Base-by-base conservation (phyloP, 2,888 invertebrate species). In the Cataglyphis livida region DNA sequence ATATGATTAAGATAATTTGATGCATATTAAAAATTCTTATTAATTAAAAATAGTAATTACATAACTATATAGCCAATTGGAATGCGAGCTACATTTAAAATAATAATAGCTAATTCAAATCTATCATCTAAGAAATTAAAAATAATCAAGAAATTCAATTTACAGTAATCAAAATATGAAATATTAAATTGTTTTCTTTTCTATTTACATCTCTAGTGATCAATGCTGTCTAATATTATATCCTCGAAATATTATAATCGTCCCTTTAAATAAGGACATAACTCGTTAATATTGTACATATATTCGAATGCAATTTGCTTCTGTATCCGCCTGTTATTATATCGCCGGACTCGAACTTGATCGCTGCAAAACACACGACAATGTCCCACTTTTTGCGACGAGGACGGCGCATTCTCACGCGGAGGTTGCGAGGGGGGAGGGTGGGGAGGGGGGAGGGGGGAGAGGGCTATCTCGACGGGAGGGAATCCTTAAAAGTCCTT, bases 401-500 rank as follows among this genome's bases (percentile, higher is more conserved):
- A 59, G 71, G 71, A 79, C 35, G 59, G 7, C 79, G 61, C 66
- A 83, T 87, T 81, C 84, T 82, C 82, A 81, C 78, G 74, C 82
- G 70, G 51, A 15, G 51, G 4, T 76, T 38, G 35, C 82, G 66
- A 85, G 81, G 74, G 64, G 76, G 76, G 6, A 79, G 85, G 82
- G 71, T 73, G 83, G 84, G 81, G 74, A 81, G 88, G 21, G 21
- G 21, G 21, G 21, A 21, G 74, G 82, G 64, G 81, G 76, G 76
- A 81, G 84, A 82, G 74, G 82, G 88, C 88, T 88, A 85, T 82
- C 84, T 28, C 68, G 79, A 83, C 85, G 74, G 73, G 75, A 76
- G 85, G 64, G 92, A 92, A 92, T 90, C 92, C 91, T 82, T 91
- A 91, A 91, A 92, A 93, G 90, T 79, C 73, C 18, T 18, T 91